A percentile compares a stretch with the other conserved stretches of the same genome.
Conservation (phyloP, 2,797 vertebrate species). For the Spheniscus humboldti region DNA sequence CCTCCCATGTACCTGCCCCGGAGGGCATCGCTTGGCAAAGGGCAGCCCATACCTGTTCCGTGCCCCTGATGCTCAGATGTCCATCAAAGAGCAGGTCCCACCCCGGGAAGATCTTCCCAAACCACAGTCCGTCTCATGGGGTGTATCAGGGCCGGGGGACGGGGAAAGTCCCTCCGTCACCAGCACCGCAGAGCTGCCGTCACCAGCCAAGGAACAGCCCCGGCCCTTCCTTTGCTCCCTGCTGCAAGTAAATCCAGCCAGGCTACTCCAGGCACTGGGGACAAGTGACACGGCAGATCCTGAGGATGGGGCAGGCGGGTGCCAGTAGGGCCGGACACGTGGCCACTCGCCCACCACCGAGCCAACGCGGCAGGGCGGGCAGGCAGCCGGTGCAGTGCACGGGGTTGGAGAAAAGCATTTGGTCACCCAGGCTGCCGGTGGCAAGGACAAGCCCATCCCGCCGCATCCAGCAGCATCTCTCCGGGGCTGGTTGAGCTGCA, state of each 20-base stretch:
- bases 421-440: background rate
- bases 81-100: background rate
- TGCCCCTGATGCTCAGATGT: background rate
- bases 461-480: background rate
- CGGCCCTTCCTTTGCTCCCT: background rate
- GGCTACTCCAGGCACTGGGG: background rate
- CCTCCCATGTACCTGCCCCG: fast-evolving
- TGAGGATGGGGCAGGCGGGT: background rate
- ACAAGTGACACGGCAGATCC: background rate
- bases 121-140: too few relatives aligned
- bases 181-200: background rate
- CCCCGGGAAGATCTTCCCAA: background rate
- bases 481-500: background rate
- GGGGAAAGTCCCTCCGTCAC: background rate
- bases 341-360: background rate
- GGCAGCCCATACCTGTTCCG: background rate
- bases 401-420: background rate
- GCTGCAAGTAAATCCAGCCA: background rate
- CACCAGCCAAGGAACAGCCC: background rate
- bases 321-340: background rate
- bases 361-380: background rate
- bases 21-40: background rate
- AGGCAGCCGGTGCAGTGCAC: background rate
- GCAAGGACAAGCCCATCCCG: background rate
- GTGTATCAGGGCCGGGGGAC: background rate